Evolutionary conservation across 2,113 vertebrate species (phyloP).

Genomic region (Leptodactylus fuscus): DNA sequence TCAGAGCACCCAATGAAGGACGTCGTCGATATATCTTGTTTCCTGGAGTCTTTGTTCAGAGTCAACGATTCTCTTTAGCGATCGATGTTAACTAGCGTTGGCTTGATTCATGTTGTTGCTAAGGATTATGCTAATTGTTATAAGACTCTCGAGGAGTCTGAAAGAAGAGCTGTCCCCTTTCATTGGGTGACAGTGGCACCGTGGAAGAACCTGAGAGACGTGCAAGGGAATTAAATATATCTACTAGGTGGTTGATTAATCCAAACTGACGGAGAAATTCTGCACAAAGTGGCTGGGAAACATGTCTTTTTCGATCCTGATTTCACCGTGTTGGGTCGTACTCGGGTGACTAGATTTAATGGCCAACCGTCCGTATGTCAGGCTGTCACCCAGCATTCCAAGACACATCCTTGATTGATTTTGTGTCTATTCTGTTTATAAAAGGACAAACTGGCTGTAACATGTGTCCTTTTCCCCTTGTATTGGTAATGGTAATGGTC

Average conservation of each 20-base stretch:
- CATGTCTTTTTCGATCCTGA: neutral
- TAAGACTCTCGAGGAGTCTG: conserved; percentile 5
- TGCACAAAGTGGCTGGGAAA: neutral
- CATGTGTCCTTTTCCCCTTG: neutral
- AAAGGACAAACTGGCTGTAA: conserved; percentile 24
- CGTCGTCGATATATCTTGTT: conserved; percentile 30
- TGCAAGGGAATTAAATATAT: conserved; percentile 26
- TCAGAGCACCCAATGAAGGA: conserved; percentile 26
- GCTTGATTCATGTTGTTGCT: conserved; percentile 45
- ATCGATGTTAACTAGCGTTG: conserved; percentile 50
- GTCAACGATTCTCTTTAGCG: conserved; percentile 37
- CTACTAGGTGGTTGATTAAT: conserved; percentile 2
- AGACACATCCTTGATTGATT: conserved; percentile 23
- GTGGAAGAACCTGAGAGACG: neutral
- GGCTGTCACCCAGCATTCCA: conserved; percentile 3
- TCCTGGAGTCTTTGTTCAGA: conserved; percentile 26
- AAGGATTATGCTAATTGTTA: conserved; percentile 53
- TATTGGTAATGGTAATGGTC: neutral
- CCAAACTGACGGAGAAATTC: neutral
- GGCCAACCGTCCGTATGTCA: conserved; percentile 20
- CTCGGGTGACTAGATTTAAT: neutral
- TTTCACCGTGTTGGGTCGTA: neutral
- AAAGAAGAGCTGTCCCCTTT: neutral
- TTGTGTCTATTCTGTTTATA: conserved; percentile 32
- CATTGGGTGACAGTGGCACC: neutral